A percentile compares a stretch with the other conserved stretches of the same genome.
Conservation (phyloP, 64 coral and sea anemone species). For the Stichodactyla helianthus region DNA sequence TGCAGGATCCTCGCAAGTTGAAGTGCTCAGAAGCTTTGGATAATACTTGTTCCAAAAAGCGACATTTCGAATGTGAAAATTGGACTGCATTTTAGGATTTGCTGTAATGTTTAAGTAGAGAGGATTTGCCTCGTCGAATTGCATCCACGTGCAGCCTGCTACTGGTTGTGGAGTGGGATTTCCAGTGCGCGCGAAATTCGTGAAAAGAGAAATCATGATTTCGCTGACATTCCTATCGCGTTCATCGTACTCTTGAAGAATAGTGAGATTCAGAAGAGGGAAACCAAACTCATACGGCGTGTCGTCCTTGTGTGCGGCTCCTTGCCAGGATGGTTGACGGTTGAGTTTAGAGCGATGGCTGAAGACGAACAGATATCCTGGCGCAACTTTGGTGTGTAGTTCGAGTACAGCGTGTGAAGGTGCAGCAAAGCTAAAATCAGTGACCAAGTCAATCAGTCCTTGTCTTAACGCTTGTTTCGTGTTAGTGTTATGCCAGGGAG, state of each 20-base stretch:
- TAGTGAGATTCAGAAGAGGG: conserved; percentile 57
- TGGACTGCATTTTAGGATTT: conserved; percentile 24
- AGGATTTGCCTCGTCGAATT: conserved; percentile 31
- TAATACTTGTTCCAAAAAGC: conserved; percentile 80
- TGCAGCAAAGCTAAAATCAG: conserved; percentile 54
- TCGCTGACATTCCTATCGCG: conserved; percentile 61
- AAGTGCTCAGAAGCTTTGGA: conserved; percentile 7
- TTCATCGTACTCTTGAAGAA: conserved; percentile 50
- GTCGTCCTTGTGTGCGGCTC: conserved; percentile 59
- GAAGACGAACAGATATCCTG: conserved; percentile 62
- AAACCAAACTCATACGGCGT: conserved; percentile 72
- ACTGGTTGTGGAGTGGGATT: conserved; percentile 50
- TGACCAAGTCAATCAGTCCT: conserved; percentile 35
- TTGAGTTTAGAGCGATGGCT: conserved; percentile 35
- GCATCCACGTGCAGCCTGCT: conserved; percentile 20
- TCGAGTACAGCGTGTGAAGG: conserved; percentile 41
- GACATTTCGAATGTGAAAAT: conserved; percentile 31
- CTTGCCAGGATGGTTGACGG: conserved; percentile 43
- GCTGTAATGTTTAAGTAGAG: conserved; percentile 32
- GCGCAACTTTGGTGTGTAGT: conserved; percentile 37
- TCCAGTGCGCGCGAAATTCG: conserved; percentile 71
- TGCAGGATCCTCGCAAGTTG: neutral
- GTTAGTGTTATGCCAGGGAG: conserved; percentile 47
- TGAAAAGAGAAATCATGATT: conserved; percentile 54
- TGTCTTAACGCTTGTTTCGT: conserved; percentile 1